phyloP scores from a whole-genome alignment of 2,888 invertebrate species.

The Trissolcus brochymenae region DNA sequence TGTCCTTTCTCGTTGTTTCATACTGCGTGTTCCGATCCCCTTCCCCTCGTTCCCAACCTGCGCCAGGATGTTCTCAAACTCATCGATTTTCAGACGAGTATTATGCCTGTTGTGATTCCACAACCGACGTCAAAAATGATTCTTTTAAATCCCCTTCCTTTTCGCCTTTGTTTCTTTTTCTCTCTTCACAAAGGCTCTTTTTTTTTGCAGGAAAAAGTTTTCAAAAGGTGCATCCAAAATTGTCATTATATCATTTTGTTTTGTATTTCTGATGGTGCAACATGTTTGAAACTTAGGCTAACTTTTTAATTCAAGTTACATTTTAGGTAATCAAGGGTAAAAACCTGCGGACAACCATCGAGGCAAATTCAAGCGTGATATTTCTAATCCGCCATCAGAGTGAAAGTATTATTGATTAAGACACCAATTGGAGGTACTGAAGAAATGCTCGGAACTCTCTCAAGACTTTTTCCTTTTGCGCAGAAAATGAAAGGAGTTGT shows the following conservation, averaged over 20 bases:
- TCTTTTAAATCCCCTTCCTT: too few species aligned
- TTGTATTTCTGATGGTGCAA: too few species aligned
- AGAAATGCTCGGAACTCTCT: not conserved
- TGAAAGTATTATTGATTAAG: conserved; percentile 35
- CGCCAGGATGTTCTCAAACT: conserved; percentile 60
- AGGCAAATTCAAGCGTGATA: not conserved
- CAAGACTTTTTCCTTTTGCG: not conserved
- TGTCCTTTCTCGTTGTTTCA: conserved; percentile 46
- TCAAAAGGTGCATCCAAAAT: too few species aligned
- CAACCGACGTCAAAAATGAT: conserved; percentile 14
- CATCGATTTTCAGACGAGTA: conserved; percentile 61
- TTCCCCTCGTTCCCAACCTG: conserved; percentile 58
- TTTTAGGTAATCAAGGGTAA: too few species aligned
- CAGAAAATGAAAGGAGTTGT: not conserved
- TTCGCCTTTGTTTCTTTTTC: too few species aligned
- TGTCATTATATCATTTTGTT: too few species aligned
- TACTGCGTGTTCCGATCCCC: conserved; percentile 53
- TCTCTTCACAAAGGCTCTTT: too few species aligned
- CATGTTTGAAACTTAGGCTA: too few species aligned
- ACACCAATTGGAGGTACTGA: not conserved
- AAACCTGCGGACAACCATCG: too few species aligned
- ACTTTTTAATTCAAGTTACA: too few species aligned
- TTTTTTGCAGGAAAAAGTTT: too few species aligned
- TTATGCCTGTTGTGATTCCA: conserved; percentile 31
- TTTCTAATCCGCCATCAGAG: conserved; percentile 9